These are phyloP conservation scores for Hoplostethus atlanticus DNA, from an alignment of 2,797 vertebrate genomes.

Conservation along the genomic window DNA sequence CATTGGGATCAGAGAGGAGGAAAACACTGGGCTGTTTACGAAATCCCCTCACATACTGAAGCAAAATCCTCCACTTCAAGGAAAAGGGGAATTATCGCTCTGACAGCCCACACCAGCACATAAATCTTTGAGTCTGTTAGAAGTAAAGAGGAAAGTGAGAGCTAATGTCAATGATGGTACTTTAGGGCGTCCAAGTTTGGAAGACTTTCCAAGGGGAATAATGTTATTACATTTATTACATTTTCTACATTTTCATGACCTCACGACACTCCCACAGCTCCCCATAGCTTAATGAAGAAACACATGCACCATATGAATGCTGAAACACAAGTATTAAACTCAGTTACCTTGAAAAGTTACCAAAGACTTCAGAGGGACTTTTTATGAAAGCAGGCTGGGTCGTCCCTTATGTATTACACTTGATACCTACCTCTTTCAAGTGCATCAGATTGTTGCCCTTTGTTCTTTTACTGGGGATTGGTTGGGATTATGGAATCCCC, in stretches of 20 bases:
- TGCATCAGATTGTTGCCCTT: conserved; percentile 1
- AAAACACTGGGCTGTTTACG: conserved; percentile 56
- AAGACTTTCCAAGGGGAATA: conserved; percentile 39
- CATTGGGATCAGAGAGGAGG: conserved; percentile 34
- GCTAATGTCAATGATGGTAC: conserved; percentile 44
- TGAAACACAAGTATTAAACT: conserved; percentile 27
- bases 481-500: neutral
- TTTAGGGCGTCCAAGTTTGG: conserved; percentile 36
- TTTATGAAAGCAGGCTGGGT: neutral
- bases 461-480: conserved; percentile 11
- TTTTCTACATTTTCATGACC: conserved; percentile 57
- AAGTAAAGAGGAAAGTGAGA: conserved; percentile 32
- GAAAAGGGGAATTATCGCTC: conserved; percentile 54
- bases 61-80: conserved; percentile 68
- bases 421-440: conserved; percentile 18
- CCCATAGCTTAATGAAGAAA: conserved; percentile 11
- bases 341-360: conserved; percentile 16
- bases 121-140: conserved; percentile 42
- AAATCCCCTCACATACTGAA: conserved; percentile 69
- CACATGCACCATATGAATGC: neutral
- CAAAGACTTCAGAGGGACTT: neutral
- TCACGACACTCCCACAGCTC: conserved; percentile 24
- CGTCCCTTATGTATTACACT: conserved; percentile 3
- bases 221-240: conserved; percentile 48
- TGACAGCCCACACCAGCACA: conserved; percentile 56